These are phyloP conservation scores for Tigriopus californicus DNA, from an alignment of 2,888 invertebrate species.

Conservation along the genomic window DNA sequence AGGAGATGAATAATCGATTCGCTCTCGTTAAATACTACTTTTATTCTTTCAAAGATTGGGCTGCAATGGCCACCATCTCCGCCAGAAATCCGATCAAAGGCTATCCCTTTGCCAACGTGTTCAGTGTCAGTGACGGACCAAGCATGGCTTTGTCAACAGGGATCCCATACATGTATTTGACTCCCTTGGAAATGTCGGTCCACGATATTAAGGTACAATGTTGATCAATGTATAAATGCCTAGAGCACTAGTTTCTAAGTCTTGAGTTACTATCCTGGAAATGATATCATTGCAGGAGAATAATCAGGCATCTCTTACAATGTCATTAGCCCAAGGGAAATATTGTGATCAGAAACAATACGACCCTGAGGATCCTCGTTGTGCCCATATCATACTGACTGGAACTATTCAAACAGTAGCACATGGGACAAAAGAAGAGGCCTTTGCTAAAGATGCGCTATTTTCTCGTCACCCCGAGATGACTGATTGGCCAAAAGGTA, in stretches of 20 bases:
- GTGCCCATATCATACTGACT: constrained; percentile 48
- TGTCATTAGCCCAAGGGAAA: constrained; percentile 44
- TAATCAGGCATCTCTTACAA: constrained; percentile 36
- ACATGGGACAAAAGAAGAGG: neutral
- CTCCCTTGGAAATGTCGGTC: constrained; percentile 46
- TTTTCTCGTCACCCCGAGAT: constrained; percentile 51
- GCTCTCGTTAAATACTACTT: too few species aligned
- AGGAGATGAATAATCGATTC: too few species aligned
- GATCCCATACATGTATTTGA: constrained; percentile 51
- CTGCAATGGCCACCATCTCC: constrained; percentile 48
- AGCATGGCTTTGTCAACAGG: constrained; percentile 42
- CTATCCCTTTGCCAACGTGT: constrained; percentile 48
- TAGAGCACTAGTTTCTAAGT: neutral
- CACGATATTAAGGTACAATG: constrained; percentile 40
- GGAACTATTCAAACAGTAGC: constrained; percentile 44
- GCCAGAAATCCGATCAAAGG: constrained; percentile 37
- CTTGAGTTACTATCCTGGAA: neutral
- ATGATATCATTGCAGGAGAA: constrained; percentile 29
- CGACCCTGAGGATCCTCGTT: constrained; percentile 57
- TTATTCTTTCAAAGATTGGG: constrained; percentile 47
- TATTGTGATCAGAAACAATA: constrained; percentile 41
- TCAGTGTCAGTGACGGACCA: constrained; percentile 50
- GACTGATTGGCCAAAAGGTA: constrained; percentile 40
- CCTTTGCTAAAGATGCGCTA: constrained; percentile 29
- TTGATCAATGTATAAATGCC: too few species aligned